These are phyloP conservation scores for Alethe castanea DNA, from an alignment of 2,113 vertebrate species.

Conservation along the genomic window DNA sequence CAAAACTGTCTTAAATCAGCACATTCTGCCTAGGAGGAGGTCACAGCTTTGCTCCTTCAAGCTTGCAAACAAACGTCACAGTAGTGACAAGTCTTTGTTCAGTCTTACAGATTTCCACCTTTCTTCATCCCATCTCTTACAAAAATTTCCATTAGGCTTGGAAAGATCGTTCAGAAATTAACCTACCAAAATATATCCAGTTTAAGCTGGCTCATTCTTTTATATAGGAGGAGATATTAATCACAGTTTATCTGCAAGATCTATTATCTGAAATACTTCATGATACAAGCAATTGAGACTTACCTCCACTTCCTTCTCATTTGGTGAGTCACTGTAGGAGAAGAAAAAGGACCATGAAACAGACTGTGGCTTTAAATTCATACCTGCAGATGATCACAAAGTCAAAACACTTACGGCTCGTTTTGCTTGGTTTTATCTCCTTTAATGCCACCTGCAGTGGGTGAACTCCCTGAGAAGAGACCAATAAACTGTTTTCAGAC, in stretches of 20 bases:
- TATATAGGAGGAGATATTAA: neutral
- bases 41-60: neutral
- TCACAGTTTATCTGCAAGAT: neutral
- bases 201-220: neutral
- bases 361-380: neutral
- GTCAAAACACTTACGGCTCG: conserved; percentile 63
- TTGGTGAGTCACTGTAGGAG: conserved; percentile 76
- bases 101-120: neutral
- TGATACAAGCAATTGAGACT: neutral
- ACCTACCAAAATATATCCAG: neutral
- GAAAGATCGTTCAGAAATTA: neutral
- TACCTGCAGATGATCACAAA: neutral
- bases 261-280: neutral
- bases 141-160: neutral
- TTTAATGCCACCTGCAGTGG: conserved; percentile 31
- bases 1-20: neutral
- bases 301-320: conserved; percentile 94
- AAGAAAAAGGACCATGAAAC: neutral
- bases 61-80: neutral
- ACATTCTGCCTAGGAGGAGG: neutral
- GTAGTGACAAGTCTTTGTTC: neutral
- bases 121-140: neutral
- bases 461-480: conserved; percentile 46
- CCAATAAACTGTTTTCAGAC: neutral
- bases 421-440: conserved; percentile 59